These are phyloP conservation scores for Spondyliosoma cantharus DNA, from an alignment of 2,797 vertebrate genomes.

Conservation along the genomic window DNA sequence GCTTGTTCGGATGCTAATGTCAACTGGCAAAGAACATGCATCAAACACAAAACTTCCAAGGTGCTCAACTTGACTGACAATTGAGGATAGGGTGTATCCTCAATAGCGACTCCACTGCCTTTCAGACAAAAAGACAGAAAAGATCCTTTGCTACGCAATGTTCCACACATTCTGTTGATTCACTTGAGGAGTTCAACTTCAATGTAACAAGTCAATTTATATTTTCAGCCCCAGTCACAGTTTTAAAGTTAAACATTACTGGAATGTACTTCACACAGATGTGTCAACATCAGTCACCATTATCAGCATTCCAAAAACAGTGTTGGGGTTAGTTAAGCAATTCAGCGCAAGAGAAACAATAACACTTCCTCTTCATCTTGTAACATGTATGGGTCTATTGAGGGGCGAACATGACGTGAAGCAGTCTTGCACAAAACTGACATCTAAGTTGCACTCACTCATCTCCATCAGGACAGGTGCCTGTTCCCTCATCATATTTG, in stretches of 20 bases:
- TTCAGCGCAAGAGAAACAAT: slow-evolving; percentile 1
- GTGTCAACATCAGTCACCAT: neutral
- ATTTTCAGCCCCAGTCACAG: too few relatives aligned
- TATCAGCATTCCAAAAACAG: neutral
- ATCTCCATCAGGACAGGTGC: slow-evolving; percentile 96
- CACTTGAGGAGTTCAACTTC: slow-evolving; percentile 2
- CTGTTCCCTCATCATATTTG: slow-evolving; percentile 97
- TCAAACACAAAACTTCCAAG: neutral
- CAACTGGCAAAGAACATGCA: neutral
- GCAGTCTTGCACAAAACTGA: neutral
- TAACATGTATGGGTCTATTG: neutral
- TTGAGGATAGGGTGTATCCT: slow-evolving; percentile 1
- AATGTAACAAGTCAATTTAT: neutral
- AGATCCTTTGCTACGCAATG: neutral
- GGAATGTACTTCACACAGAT: neutral
- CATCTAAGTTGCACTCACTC: slow-evolving; percentile 88
- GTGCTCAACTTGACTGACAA: slow-evolving; percentile 15
- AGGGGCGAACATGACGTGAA: neutral
- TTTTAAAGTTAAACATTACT: too few relatives aligned
- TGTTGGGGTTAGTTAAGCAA: neutral
- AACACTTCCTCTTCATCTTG: neutral
- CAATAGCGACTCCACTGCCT: neutral
- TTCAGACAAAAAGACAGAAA: neutral
- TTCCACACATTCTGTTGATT: neutral
- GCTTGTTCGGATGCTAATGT: slow-evolving; percentile 32